Base-by-base conservation (phyloP, 2,797 vertebrate species). In the Dromococcyx pavoninus region DNA sequence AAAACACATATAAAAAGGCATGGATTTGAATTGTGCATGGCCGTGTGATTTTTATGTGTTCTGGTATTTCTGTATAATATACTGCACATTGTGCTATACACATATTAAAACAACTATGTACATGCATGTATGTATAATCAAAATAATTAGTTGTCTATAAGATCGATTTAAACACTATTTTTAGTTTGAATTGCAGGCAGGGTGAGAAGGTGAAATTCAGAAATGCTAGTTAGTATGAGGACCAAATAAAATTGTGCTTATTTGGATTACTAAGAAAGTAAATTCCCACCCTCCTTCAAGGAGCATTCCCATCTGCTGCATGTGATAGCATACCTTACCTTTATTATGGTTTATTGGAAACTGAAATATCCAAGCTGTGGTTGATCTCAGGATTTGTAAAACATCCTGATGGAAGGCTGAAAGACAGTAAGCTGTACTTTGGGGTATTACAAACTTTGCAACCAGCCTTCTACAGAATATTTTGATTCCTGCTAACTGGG, bases 21-120 rank as follows among this genome's bases (percentile, higher is more conserved):
- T 50, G 66, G 21, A 53, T 89, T 66, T 67, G n/a, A 33, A 50
- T 84, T 54, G 37, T 69, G 1, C 5, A 6, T 25, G 35, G 8
- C 25, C 8, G 3, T 6, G 5, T 35, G 39, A 22, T 25, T 43
- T 64, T 15, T 35, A 3, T 35, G 22, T 71, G 11, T 33, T 57
- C 16, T 48, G 53, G 11, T 76, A 21, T 71, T 71, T 44, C 24
- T 43, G 7, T 48, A 7, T 43, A 30, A 53, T 16, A 57, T 23
- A 61, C 57, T 11, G 7, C 28, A 46, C 0, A 0, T 33, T 64
- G 23, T 77, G 8, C 6, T 73, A 3, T 24, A 24, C 7, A 32
- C 22, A 28, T 46, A 46, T n/a, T 33, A 19, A 62, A 77, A 6
- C 2, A 11, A n/a, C 8, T 7, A 21, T 15, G 19, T 11, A 6